Base-by-base conservation (phyloP, 1,140 invertebrate species). In the Prorops nasuta region DNA sequence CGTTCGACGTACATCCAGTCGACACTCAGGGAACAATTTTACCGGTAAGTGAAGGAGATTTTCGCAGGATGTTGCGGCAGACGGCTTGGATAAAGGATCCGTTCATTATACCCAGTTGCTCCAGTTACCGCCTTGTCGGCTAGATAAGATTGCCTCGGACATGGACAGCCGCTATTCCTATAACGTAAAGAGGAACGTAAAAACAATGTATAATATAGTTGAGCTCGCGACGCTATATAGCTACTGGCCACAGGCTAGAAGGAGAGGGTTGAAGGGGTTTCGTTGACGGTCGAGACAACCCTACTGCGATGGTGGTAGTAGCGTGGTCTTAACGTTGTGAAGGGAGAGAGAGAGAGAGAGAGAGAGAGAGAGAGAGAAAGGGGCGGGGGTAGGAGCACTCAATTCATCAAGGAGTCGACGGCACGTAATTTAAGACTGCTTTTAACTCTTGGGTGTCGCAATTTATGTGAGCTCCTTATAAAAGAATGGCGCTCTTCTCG, bases 371-470 rank as follows among this genome's bases (percentile, higher is more conserved):
- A 21, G 17, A 32, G 49, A 45, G 19, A n/a, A 22, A 14, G 15
- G 22, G 16, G 10, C 24, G 44, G 39, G 56, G 47, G 60, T 62
- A 57, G 64, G 58, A 73, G 72, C 72, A 76, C 76, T 78, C 74
- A 76, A 78, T 78, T 78, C 74, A 78, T 78, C 76, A 78, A 71
- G 57, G 55, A 77, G 72, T 77, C 74, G 74, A 77, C 73, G 70
- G 67, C 56, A 65, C 69, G 74, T 78, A 76, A 77, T 78, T 78
- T 78, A 78, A 78, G 74, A 76, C 73, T 77, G 74, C 76, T 78
- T 77, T 78, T 78, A 78, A 78, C 73, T 76, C 74, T 69, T 74
- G 70, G 74, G 72, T 74, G 74, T 78, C 67, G 72, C 76, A 75
- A 77, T 78, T 78, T 78, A 76, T 78, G 75, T 76, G 71, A 71